A percentile compares a stretch with the other conserved stretches of the same genome.
phyloP scores from a whole-genome alignment of 2,888 invertebrate species.

The Lithophane ornitopus region DNA sequence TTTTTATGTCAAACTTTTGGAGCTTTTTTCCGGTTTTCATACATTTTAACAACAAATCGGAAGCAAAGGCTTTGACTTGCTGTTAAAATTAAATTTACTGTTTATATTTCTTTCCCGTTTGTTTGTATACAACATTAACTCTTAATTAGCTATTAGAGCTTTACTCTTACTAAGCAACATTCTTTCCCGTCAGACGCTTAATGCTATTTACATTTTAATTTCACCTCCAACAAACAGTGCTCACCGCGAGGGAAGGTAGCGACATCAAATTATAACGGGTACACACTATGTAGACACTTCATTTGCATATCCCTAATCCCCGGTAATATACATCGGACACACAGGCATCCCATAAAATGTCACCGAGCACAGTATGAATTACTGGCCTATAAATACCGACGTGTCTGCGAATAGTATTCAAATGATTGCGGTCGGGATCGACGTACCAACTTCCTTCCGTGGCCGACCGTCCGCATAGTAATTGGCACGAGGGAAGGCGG shows the following conservation, averaged over 20 bases:
- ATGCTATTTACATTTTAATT: conserved; percentile 60
- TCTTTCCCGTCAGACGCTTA: conserved; percentile 42
- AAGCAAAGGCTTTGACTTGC: conserved; percentile 43
- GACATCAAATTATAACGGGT: conserved; percentile 67
- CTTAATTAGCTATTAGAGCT: conserved; percentile 43
- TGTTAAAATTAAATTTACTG: conserved; percentile 33
- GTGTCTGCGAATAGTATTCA: conserved; percentile 86
- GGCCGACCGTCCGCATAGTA: conserved; percentile 86
- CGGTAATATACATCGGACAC: conserved; percentile 79
- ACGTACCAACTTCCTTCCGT: conserved; percentile 88
- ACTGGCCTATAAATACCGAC: conserved; percentile 86
- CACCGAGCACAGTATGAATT: conserved; percentile 84
- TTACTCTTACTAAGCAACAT: conserved; percentile 27
- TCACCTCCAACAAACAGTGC: conserved; percentile 53
- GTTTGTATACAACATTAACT: conserved; percentile 37
- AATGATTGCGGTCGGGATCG: conserved; percentile 88
- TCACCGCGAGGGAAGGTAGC: conserved; percentile 50
- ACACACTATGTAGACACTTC: conserved; percentile 72
- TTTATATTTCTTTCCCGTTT: conserved; percentile 29
- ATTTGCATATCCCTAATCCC: conserved; percentile 80
- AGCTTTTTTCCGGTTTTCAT: conserved; percentile 36
- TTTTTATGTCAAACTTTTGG: conserved; percentile 56
- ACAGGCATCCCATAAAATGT: conserved; percentile 85
- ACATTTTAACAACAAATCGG: conserved; percentile 39
- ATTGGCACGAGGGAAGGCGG: conserved; percentile 85